These are phyloP conservation scores for Sternotherus odoratus DNA, from an alignment of 2,797 vertebrate species.

Conservation along the genomic window DNA sequence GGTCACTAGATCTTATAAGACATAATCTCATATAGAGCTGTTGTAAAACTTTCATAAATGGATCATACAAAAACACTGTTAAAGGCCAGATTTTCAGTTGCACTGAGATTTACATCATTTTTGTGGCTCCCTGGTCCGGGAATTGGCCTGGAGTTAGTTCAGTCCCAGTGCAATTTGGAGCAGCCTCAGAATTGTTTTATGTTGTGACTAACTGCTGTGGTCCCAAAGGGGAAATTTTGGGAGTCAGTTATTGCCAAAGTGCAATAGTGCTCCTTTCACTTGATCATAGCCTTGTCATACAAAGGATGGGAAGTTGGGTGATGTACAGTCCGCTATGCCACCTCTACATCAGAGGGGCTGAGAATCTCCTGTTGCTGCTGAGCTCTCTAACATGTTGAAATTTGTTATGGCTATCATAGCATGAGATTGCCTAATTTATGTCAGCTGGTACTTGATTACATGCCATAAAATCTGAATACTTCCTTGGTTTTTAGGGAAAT, in stretches of 20 bases:
- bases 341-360: not conserved
- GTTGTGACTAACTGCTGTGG: not conserved
- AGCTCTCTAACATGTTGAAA: not conserved
- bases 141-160: fast-evolving
- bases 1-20: not conserved
- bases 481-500: not conserved
- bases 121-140: not conserved
- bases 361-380: not conserved
- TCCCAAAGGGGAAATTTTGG: not conserved
- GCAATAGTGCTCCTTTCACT: not conserved
- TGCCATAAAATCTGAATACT: not conserved
- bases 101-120: not conserved
- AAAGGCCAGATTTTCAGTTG: not conserved
- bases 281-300: not conserved
- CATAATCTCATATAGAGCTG: not conserved
- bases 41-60: not conserved
- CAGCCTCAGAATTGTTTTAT: not conserved
- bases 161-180: fast-evolving
- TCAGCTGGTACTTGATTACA: not conserved
- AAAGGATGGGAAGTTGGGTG: not conserved
- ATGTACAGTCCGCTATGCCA: not conserved
- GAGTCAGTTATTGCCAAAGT: not conserved
- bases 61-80: not conserved
- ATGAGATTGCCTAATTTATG: fast-evolving
- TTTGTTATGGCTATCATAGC: not conserved